Evolutionary conservation across 2,888 invertebrate species (phyloP).

Genomic region (Linnaemya tessellans): DNA sequence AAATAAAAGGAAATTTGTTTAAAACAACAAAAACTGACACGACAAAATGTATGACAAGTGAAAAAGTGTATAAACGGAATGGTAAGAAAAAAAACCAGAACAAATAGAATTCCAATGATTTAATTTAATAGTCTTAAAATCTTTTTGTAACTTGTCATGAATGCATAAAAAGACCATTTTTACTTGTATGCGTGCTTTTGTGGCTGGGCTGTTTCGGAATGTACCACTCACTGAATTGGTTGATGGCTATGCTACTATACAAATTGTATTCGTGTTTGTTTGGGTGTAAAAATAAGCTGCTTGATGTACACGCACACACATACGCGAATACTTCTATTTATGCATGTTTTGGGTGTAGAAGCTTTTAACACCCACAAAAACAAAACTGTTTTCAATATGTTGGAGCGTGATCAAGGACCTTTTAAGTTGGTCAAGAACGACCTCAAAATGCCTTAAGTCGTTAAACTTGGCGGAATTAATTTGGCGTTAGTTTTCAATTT

Average conservation of each 20-base stretch:
- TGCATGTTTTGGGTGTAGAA: not conserved
- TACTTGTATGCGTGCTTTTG: not conserved
- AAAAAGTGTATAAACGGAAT: constrained; percentile 33
- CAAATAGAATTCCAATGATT: constrained; percentile 56
- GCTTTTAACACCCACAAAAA: constrained; percentile 13
- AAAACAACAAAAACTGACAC: constrained; percentile 52
- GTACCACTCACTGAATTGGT: constrained; percentile 2
- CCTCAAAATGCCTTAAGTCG: constrained; percentile 54
- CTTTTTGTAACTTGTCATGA: constrained; percentile 61
- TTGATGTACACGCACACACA: too few species aligned
- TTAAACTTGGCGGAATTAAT: constrained; percentile 54
- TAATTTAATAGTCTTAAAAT: constrained; percentile 70
- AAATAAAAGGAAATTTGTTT: constrained; percentile 12
- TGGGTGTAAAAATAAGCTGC: not conserved
- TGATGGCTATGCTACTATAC: not conserved
- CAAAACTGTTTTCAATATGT: constrained; percentile 17
- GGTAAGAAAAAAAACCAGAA: constrained; percentile 3
- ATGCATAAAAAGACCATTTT: constrained; percentile 34
- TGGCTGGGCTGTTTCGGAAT: constrained; percentile 14
- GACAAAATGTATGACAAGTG: constrained; percentile 59
- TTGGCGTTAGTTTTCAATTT: constrained; percentile 59
- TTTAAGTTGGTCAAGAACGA: constrained; percentile 49
- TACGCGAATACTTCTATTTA: not conserved
- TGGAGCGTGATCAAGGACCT: constrained; percentile 34
- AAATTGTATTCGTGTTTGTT: not conserved